phyloP scores from a whole-genome alignment of 2,113 vertebrate species.

The Columbina picui region DNA sequence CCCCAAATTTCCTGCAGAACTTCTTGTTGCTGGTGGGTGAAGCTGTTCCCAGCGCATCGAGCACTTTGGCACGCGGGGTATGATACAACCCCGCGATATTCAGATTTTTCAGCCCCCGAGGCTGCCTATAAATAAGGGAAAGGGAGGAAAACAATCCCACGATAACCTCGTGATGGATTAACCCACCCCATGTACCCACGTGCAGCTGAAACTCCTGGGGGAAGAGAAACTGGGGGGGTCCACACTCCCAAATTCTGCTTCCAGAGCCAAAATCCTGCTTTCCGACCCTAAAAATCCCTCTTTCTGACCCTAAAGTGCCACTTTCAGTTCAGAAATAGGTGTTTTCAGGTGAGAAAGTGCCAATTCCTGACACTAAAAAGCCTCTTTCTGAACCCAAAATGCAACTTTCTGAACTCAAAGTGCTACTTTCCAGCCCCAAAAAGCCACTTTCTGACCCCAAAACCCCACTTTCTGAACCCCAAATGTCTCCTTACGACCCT shows the following conservation, averaged over 20 bases:
- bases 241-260: not conserved
- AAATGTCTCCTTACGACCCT: not conserved
- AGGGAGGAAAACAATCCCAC: not conserved
- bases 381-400: no score
- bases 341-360: no score
- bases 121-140: not conserved
- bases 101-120: not conserved
- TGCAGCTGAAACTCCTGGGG: not conserved
- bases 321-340: no score
- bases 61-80: not conserved
- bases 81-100: not conserved
- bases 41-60: not conserved
- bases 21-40: not conserved
- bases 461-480: not conserved
- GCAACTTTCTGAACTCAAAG: no score
- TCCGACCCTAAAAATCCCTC: not conserved
- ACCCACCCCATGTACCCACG: not conserved
- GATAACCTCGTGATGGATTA: not conserved
- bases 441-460: not conserved
- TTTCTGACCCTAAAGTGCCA: no score
- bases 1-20: not conserved
- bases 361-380: no score
- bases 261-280: not conserved
- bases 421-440: no score
- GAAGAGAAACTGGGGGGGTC: not conserved